Evolutionary conservation across 2,888 invertebrate genomes (phyloP), one percentile per base, ranked within the genome.

Genomic region (Salticus scenicus): DNA sequence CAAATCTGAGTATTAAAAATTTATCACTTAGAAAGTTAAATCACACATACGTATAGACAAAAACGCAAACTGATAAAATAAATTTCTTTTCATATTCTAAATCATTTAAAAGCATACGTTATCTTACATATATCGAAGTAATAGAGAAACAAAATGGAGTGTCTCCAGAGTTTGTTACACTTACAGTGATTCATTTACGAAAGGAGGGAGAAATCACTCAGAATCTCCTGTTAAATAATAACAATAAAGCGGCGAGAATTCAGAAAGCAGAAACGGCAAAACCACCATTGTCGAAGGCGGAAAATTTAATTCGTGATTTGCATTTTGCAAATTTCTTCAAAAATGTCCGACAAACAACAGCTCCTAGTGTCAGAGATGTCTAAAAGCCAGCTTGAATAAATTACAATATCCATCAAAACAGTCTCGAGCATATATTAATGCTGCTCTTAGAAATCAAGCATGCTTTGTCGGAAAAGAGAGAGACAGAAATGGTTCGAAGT

Each of bases 321-420:
- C 82, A 82, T 76, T 82, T 82, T 31, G 37, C 33, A 41, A n/a
- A 57, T 20, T 67, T 73, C 73, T 63, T 66, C 71, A 72, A 76
- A 81, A 81, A 70, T 57, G 81, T 75, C 63, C 42, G 27, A 10
- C 30, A 66, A 63, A 63, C 63, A 41, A 69, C 42, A 17, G 41
- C 31, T 28, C 37, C 12, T 7, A 2, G 67, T 33, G 67, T 37
- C 20, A 31, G 31, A 41, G 57, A 74, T 72, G 71, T 72, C 82
- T 82, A 66, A 76, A 82, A 82, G 82, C 82, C 82, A 76, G 57
- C 42, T 69, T 33, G 82, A 82, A 82, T 82, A 81, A 74, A 81
- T 81, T 81, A 81, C 63, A 75, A 70, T 63, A 75, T 69, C 67
- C 69, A 74, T 74, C 67, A 72, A 74, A 37, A 57, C 74, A 41